Base-by-base conservation (phyloP, 2,113 vertebrate genomes). In the Oryzias javanicus region DNA sequence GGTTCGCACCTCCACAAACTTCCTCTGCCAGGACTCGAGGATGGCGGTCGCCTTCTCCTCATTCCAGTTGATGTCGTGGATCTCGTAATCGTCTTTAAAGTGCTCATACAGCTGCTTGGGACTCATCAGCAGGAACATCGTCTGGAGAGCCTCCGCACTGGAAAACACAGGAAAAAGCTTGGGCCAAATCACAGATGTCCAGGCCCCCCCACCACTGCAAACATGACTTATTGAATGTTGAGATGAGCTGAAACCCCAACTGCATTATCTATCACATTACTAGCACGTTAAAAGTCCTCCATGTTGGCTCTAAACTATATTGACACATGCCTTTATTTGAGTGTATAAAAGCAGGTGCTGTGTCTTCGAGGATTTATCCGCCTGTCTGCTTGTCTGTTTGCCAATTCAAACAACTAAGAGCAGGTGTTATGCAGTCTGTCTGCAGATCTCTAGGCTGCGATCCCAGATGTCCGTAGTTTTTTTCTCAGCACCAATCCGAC, bases 41-140 rank as follows among this genome's bases (percentile, higher is more conserved):
- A 99, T 96, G 20, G 92, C 93, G 0, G 91, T 84, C 0, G 97
- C 97, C 85, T 98, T 98, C 20, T 97, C 95, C 74, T 98, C 94
- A 0, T 94, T 98, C 97, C 97, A 99, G 92, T 93, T 96, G 62
- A 99, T 98, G 89, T 98, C 96, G 0, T 98, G 96, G 20, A 98
- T 99, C 91, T 98, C 96, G 0, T 99, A 98, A 90, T 98, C 95
- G 0, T 97, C 97, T 77, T 96, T 95, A 90, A 96, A 99, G 86
- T 98, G 96, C 83, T 98, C 96, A 0, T 95, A 98, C 18, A 98
- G 93, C 88, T 99, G 97, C 61, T 94, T 95, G 6, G 97, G 94
- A 67, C 97, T 99, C 97, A 99, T 99, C 57, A 99, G 91, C 76
- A 98, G 93, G 90, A 96, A 98, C 92, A 97, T 98, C 79, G 93